Evolutionary conservation across 2,888 invertebrate species (phyloP).

Genomic region (Amphimallon solstitiale): DNA sequence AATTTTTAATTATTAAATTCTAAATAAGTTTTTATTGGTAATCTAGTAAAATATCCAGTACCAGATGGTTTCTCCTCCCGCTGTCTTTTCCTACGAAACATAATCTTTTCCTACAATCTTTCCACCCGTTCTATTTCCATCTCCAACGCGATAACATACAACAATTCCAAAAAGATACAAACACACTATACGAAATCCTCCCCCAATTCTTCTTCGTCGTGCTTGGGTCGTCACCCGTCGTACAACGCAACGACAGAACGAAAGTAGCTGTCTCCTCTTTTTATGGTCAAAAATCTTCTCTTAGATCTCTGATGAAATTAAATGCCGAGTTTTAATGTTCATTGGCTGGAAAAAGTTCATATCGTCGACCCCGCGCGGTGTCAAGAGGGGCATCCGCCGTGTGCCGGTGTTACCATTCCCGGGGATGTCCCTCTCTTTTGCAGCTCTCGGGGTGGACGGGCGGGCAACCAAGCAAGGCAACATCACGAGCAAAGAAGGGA

Average conservation of each 20-base stretch:
- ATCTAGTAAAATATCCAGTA: too few relatives aligned
- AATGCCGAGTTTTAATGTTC: conserved; percentile 67
- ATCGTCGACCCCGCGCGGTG: conserved; percentile 56
- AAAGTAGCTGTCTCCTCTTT: conserved; percentile 57
- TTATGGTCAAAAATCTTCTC: conserved; percentile 65
- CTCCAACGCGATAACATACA: conserved; percentile 47
- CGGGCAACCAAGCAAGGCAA: conserved; percentile 6
- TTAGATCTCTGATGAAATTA: conserved; percentile 67
- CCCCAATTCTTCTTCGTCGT: conserved; percentile 48
- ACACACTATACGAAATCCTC: conserved; percentile 52
- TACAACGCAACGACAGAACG: conserved; percentile 39
- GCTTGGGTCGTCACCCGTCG: not conserved
- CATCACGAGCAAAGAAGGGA: conserved; percentile 62
- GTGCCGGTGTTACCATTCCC: conserved; percentile 7
- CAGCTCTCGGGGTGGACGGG: conserved; percentile 15
- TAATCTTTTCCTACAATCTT: not conserved
- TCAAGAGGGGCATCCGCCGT: conserved; percentile 16
- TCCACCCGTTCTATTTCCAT: conserved; percentile 20
- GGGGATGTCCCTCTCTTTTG: conserved; percentile 38
- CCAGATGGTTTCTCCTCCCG: too few relatives aligned
- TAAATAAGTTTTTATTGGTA: too few relatives aligned
- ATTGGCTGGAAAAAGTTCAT: conserved; percentile 67
- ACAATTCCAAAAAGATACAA: conserved; percentile 51
- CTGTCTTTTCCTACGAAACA: too few relatives aligned
- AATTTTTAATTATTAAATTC: too few relatives aligned